Evolutionary conservation across 2,888 invertebrate genomes (phyloP).

Genomic region (Thecophora atra): DNA sequence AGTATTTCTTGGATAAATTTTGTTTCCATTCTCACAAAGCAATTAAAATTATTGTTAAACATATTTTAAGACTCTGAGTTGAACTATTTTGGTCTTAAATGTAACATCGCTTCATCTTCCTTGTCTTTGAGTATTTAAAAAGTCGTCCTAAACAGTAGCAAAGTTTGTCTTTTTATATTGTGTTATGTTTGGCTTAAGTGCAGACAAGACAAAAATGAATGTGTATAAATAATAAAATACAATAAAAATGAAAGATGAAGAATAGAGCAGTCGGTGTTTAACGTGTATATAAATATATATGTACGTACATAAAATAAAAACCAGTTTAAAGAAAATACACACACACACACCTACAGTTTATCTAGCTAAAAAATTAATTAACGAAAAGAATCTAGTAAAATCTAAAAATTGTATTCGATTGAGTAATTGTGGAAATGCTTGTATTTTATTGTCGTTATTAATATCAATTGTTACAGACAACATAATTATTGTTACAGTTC

Average conservation of each 20-base stretch:
- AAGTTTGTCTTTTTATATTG: not conserved
- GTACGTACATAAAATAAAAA: too few relatives aligned
- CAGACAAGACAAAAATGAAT: too few relatives aligned
- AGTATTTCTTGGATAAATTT: conserved; percentile 32
- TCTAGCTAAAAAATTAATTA: conserved; percentile 9
- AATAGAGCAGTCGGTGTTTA: conserved; percentile 5
- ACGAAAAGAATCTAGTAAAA: not conserved
- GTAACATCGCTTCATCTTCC: not conserved
- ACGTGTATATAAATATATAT: conserved; percentile 19
- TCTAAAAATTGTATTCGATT: not conserved
- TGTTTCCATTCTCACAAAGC: conserved; percentile 8
- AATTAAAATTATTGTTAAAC: conserved; percentile 10
- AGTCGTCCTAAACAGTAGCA: not conserved
- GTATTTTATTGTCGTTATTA: not conserved
- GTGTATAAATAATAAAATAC: too few relatives aligned
- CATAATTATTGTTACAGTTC: not conserved
- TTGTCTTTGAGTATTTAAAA: not conserved
- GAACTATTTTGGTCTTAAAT: not conserved
- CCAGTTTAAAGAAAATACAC: too few relatives aligned
- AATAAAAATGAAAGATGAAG: too few relatives aligned
- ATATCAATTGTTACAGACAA: not conserved
- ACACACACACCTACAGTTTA: conserved; percentile 3
- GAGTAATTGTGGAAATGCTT: not conserved
- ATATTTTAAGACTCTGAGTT: conserved; percentile 15
- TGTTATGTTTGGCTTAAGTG: too few relatives aligned